Evolutionary conservation across 2,113 vertebrate genomes (phyloP).

Genomic region (Canis aureus): DNA sequence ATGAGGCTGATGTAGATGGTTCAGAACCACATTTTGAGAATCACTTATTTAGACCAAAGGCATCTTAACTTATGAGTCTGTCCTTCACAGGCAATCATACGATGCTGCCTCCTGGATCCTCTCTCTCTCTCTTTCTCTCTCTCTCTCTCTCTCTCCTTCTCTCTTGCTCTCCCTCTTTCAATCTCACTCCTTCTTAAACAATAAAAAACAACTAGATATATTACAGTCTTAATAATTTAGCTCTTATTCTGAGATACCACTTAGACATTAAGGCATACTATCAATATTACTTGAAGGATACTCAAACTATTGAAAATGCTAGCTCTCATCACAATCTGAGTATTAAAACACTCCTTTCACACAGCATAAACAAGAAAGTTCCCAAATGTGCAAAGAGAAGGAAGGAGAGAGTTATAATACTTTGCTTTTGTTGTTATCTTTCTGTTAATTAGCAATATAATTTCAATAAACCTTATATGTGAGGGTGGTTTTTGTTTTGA

Average conservation of each 20-base stretch:
- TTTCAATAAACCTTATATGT: not conserved
- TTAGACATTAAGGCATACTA: conserved; percentile 71
- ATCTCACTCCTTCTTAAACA: not conserved
- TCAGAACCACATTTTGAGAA: not conserved
- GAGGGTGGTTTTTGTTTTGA: conserved; percentile 48
- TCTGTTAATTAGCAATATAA: not conserved
- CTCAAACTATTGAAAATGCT: conserved; percentile 61
- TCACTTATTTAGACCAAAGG: conserved; percentile 8
- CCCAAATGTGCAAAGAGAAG: not conserved
- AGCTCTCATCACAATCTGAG: not conserved
- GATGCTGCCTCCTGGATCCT: not conserved
- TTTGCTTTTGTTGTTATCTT: not conserved
- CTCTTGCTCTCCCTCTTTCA: not conserved
- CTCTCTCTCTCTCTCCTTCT: no score
- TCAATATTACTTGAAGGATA: conserved; percentile 1
- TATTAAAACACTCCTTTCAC: conserved; percentile 22
- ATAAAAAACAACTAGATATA: not conserved
- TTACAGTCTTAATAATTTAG: not conserved
- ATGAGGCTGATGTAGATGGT: not conserved
- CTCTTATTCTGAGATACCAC: conserved; percentile 16
- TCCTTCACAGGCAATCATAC: not conserved
- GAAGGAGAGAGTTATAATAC: conserved; percentile 27
- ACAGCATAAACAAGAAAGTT: conserved; percentile 9
- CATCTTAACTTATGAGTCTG: not conserved
- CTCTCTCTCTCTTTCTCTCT: not conserved